Evolutionary conservation across 2,888 invertebrate genomes (phyloP).

Genomic region (Amphimallon solstitiale): DNA sequence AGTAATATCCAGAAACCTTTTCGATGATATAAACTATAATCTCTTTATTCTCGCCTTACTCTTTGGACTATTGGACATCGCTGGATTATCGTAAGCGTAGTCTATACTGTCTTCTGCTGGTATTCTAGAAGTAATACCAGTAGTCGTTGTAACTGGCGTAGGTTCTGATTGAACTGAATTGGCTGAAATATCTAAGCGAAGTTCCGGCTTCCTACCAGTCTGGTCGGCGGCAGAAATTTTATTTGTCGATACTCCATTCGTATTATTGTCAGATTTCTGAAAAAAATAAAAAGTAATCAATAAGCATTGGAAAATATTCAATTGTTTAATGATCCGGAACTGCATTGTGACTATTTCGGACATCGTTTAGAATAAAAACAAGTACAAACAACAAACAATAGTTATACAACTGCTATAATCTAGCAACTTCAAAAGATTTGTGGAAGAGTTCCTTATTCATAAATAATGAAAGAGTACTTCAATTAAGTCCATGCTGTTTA

Average conservation of each 20-base stretch:
- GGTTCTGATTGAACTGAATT: slow-evolving; percentile 52
- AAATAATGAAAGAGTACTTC: no score
- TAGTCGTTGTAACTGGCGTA: slow-evolving; percentile 70
- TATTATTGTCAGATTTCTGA: slow-evolving; percentile 45
- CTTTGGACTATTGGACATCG: slow-evolving; percentile 72
- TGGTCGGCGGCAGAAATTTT: slow-evolving; percentile 32
- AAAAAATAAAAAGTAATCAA: no score
- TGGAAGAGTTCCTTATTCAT: no score
- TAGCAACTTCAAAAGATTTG: no score
- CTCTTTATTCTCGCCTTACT: slow-evolving; percentile 36
- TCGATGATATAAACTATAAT: slow-evolving; percentile 19
- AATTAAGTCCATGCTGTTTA: no score
- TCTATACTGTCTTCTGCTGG: slow-evolving; percentile 83
- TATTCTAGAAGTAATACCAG: slow-evolving; percentile 75
- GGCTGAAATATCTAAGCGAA: slow-evolving; percentile 48
- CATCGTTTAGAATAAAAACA: no score
- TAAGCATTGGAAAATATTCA: no score
- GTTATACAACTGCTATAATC: no score
- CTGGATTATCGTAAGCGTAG: slow-evolving; percentile 83
- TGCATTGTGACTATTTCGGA: no score
- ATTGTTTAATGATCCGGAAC: no score
- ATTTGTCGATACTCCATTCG: slow-evolving; percentile 42
- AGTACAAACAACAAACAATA: no score
- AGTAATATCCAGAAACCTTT: slow-evolving; percentile 9
- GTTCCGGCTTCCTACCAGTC: slow-evolving; percentile 42